Conservation (phyloP, 2,888 invertebrate genomes). For the Thera obeliscata region DNA sequence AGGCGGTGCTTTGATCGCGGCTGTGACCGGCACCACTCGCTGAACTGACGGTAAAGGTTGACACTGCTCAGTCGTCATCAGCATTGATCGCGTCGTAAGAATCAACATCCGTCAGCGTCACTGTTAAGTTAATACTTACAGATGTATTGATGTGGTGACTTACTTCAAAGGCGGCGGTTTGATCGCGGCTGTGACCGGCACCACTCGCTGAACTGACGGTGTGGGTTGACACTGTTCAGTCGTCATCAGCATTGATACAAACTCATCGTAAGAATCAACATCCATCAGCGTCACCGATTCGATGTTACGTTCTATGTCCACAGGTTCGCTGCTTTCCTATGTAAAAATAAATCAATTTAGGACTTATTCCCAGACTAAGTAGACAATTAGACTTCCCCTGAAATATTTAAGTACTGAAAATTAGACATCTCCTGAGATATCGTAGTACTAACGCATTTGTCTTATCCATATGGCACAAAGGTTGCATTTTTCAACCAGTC, state of each 20-base stretch:
- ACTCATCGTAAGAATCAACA: conserved; percentile 88
- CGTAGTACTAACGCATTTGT: too few species aligned
- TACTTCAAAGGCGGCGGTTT: conserved; percentile 62
- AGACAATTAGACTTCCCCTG: background rate
- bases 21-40: conserved; percentile 19
- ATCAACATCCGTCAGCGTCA: conserved; percentile 87
- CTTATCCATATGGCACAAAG: too few species aligned
- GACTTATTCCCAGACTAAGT: too few species aligned
- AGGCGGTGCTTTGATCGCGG: conserved; percentile 58
- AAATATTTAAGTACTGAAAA: too few species aligned
- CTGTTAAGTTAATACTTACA: conserved; percentile 39
- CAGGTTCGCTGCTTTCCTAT: conserved; percentile 84
- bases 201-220: conserved; percentile 33
- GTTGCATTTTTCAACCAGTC: too few species aligned
- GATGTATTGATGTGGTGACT: conserved; percentile 32
- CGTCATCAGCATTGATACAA: conserved; percentile 64
- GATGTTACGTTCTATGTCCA: conserved; percentile 86
- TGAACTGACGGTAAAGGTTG: conserved; percentile 29
- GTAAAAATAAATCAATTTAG: background rate
- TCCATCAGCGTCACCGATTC: conserved; percentile 86
- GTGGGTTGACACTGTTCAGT: conserved; percentile 1
- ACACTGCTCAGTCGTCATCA: too few species aligned
- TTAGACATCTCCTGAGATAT: too few species aligned
- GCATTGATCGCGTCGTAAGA: conserved; percentile 87
- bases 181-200: conserved; percentile 43